phyloP scores from a whole-genome alignment of 2,888 invertebrate genomes.

The Creontiades dilutus region DNA sequence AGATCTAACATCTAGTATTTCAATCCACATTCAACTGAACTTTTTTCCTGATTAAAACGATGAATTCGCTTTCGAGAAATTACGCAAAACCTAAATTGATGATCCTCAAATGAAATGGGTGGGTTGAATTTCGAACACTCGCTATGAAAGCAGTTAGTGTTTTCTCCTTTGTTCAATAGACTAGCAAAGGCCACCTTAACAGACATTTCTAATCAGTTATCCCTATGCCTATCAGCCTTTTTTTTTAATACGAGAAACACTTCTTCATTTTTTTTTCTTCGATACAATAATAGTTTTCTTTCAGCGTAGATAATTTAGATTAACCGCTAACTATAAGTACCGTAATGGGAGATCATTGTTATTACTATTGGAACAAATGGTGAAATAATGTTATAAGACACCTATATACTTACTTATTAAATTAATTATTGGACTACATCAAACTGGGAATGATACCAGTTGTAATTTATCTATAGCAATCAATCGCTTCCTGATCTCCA shows the following conservation, averaged over 20 bases:
- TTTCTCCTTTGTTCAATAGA: slow-evolving; percentile 10
- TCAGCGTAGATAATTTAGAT: background rate
- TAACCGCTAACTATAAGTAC: background rate
- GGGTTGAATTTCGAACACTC: background rate
- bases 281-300: background rate
- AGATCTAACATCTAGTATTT: too few relatives aligned
- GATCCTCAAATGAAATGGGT: too few relatives aligned
- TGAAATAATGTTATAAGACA: background rate
- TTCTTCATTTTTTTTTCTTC: background rate
- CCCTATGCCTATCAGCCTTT: slow-evolving; percentile 25
- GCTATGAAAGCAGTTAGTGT: background rate
- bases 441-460: background rate
- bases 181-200: background rate
- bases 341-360: background rate
- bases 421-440: background rate
- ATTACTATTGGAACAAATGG: slow-evolving; percentile 4
- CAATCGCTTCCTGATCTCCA: too few relatives aligned
- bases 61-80: too few relatives aligned
- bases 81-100: too few relatives aligned
- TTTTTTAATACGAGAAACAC: slow-evolving; percentile 1
- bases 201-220: background rate
- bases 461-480: background rate
- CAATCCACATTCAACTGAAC: too few relatives aligned
- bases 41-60: too few relatives aligned
- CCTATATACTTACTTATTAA: background rate